These are phyloP conservation scores for Limnothrissa miodon DNA, from an alignment of 2,113 vertebrate species.

Conservation along the genomic window DNA sequence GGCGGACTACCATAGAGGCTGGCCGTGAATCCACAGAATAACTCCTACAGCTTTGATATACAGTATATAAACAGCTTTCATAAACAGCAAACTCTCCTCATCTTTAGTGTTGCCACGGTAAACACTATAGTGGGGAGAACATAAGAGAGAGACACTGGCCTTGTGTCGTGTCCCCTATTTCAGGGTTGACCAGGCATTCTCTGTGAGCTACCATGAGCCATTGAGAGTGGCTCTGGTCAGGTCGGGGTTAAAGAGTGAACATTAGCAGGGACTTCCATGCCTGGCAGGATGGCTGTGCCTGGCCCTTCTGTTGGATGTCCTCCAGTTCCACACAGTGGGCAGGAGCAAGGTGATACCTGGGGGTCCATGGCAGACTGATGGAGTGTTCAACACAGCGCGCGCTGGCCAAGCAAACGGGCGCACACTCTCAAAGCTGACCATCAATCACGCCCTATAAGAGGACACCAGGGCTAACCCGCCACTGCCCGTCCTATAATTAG, in stretches of 20 bases:
- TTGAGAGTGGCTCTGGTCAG: neutral
- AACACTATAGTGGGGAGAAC: neutral
- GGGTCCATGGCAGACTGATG: constrained; percentile 29
- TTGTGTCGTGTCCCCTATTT: neutral
- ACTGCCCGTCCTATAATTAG: constrained; percentile 11
- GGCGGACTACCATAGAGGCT: neutral
- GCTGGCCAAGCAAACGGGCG: constrained; percentile 25
- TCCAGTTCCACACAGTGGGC: constrained; percentile 37
- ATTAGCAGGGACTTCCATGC: constrained; percentile 20
- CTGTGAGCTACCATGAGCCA: neutral
- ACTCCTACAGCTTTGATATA: neutral
- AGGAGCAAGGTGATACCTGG: constrained; percentile 43
- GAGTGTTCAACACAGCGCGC: constrained; percentile 30
- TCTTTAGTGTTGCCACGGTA: neutral
- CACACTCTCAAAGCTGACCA: constrained; percentile 22
- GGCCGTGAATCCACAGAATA: neutral
- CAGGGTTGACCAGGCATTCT: neutral
- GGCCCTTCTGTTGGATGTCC: constrained; percentile 41
- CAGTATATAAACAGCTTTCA: neutral
- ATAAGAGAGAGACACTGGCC: neutral
- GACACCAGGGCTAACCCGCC: constrained; percentile 2
- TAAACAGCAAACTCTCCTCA: neutral
- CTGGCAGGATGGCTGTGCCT: constrained; percentile 22
- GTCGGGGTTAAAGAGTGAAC: constrained; percentile 1
- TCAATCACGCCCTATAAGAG: constrained; percentile 30